Conservation (phyloP, 2,797 vertebrate genomes). For the Chanos chanos region DNA sequence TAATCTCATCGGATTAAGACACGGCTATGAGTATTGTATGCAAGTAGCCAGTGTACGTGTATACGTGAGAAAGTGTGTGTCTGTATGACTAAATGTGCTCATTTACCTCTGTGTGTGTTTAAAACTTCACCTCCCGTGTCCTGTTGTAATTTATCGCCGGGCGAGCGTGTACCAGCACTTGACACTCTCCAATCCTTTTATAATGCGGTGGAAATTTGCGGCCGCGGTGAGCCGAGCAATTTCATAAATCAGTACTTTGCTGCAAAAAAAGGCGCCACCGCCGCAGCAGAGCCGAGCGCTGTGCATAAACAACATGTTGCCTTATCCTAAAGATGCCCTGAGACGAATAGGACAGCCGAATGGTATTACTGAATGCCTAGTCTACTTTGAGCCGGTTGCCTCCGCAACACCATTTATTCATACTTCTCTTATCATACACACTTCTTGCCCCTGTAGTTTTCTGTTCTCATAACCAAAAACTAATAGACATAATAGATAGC, state of each 20-base stretch:
- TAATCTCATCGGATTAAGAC: too few species aligned
- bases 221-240: conserved; percentile 58
- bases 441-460: neutral
- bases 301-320: conserved; percentile 54
- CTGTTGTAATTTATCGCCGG: conserved; percentile 54
- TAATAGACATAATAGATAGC: neutral
- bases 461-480: neutral
- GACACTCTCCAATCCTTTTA: conserved; percentile 49
- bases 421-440: neutral
- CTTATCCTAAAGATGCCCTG: conserved; percentile 42
- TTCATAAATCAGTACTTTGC: conserved; percentile 67
- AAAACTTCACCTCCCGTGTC: conserved; percentile 3
- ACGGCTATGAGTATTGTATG: too few species aligned
- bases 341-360: conserved; percentile 51
- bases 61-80: neutral
- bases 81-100: neutral
- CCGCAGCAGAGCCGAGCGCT: conserved; percentile 42
- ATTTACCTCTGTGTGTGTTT: neutral
- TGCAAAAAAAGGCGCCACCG: conserved; percentile 31
- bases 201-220: conserved; percentile 56
- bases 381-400: neutral
- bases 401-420: too few species aligned
- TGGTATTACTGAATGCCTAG: conserved; percentile 10
- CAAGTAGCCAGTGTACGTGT: neutral
- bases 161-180: conserved; percentile 45